These are phyloP conservation scores for Ferdinandea cuprea DNA, from an alignment of 2,888 invertebrate species.

Conservation along the genomic window DNA sequence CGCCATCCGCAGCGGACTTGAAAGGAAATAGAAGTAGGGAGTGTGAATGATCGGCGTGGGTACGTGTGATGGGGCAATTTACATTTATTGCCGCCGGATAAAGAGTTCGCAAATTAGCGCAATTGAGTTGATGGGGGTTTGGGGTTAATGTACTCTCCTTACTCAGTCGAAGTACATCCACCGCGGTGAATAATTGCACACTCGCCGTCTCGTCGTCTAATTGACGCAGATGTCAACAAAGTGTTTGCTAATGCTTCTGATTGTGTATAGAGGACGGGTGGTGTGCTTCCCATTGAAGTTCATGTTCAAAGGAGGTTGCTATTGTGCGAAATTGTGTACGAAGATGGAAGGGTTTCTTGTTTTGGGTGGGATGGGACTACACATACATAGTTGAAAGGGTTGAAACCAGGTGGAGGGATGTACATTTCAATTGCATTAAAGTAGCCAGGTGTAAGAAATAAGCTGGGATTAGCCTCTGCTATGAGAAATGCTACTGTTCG, in stretches of 20 bases:
- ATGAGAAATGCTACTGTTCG: too few species aligned
- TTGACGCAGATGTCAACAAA: slow-evolving; percentile 53
- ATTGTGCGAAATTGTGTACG: not conserved
- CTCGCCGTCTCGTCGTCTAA: slow-evolving; percentile 29
- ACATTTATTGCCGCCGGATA: not conserved
- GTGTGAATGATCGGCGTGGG: slow-evolving; percentile 9
- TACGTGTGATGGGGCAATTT: slow-evolving; percentile 10
- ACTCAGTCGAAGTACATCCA: too few species aligned
- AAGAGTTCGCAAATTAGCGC: slow-evolving; percentile 47
- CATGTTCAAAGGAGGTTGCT: not conserved
- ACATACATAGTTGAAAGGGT: too few species aligned
- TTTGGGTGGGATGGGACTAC: not conserved
- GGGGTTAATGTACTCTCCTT: slow-evolving; percentile 5
- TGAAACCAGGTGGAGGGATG: too few species aligned
- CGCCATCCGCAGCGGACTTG: not conserved
- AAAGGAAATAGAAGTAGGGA: slow-evolving; percentile 5
- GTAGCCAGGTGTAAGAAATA: not conserved
- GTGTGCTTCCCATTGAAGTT: not conserved
- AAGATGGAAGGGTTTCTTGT: not conserved
- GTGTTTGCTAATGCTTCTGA: slow-evolving; percentile 5
- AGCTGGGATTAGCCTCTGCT: too few species aligned
- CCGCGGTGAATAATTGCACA: slow-evolving; percentile 36
- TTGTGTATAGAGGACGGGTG: too few species aligned
- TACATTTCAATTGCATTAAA: too few species aligned
- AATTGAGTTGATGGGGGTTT: slow-evolving; percentile 15